Evolutionary conservation across 2,888 invertebrate species (phyloP).

Genomic region (Cheilosia impressa): DNA sequence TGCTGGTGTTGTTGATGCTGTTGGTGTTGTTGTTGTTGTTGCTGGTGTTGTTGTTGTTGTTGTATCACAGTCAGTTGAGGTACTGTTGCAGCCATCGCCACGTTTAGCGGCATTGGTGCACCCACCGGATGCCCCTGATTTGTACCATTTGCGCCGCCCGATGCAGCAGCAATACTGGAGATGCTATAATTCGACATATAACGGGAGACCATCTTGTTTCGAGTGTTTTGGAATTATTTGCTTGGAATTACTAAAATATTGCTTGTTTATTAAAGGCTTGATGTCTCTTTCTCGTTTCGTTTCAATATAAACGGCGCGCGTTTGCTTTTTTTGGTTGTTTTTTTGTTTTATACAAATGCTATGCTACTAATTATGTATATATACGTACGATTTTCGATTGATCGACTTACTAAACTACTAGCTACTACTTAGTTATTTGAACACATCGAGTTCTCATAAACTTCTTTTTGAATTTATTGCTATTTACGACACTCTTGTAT

Average conservation of each 20-base stretch:
- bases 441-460: slow-evolving; percentile 46
- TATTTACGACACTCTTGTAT: slow-evolving; percentile 13
- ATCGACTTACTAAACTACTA: slow-evolving; percentile 29
- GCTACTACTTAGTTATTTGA: slow-evolving; percentile 51
- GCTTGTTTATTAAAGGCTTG: slow-evolving; percentile 56
- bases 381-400: slow-evolving; percentile 19
- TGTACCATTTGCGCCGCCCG: slow-evolving; percentile 67
- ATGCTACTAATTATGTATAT: too few relatives aligned
- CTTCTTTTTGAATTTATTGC: slow-evolving; percentile 18
- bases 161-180: slow-evolving; percentile 56
- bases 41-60: slow-evolving; percentile 59
- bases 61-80: slow-evolving; percentile 74
- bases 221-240: slow-evolving; percentile 47
- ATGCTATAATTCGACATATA: slow-evolving; percentile 65
- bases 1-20: slow-evolving; percentile 67
- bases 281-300: neutral
- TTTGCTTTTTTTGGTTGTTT: neutral
- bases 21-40: slow-evolving; percentile 10
- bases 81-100: slow-evolving; percentile 68
- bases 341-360: slow-evolving; percentile 25
- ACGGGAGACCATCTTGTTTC: slow-evolving; percentile 67
- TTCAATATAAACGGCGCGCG: slow-evolving; percentile 5
- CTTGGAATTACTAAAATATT: slow-evolving; percentile 69
- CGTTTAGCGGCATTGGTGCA: slow-evolving; percentile 59
- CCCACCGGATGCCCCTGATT: slow-evolving; percentile 70